Conservation (phyloP, 2,113 vertebrate genomes). For the Rhinolophus ferrumequinum region DNA sequence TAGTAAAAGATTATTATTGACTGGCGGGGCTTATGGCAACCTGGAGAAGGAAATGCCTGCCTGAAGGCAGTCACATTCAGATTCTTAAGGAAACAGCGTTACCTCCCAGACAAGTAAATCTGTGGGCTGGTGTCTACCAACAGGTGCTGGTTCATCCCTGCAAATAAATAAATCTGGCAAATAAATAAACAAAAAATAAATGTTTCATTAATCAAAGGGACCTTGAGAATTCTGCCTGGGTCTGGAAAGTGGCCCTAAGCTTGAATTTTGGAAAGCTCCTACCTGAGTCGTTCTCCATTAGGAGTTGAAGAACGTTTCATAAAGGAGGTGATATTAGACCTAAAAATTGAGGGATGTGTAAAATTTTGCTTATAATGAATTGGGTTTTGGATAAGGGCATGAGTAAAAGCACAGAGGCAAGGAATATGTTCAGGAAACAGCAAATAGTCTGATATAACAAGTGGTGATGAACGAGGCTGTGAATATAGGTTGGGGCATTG, state of each 20-base stretch:
- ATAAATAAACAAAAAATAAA: conserved; percentile 13
- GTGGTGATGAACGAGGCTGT: background rate
- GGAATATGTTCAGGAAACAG: background rate
- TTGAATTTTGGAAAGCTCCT: background rate
- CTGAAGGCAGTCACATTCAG: background rate
- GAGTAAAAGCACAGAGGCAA: background rate
- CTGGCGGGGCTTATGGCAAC: background rate
- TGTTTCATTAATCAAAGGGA: background rate
- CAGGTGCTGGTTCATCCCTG: background rate
- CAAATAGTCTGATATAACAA: background rate
- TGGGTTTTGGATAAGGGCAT: background rate
- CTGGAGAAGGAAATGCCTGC: background rate
- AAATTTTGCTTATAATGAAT: background rate
- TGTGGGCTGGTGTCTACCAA: background rate
- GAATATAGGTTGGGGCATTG: background rate
- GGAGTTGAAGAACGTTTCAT: background rate
- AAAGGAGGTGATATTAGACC: background rate
- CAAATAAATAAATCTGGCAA: background rate
- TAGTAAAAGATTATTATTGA: background rate
- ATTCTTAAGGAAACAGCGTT: background rate
- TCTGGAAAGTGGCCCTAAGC: background rate
- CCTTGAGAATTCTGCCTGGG: background rate
- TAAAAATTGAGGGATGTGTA: background rate
- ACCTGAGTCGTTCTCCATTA: background rate
- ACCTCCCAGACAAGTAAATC: background rate